These are phyloP conservation scores for Psilopogon haemacephalus DNA, from an alignment of 2,113 vertebrate species.

Conservation along the genomic window DNA sequence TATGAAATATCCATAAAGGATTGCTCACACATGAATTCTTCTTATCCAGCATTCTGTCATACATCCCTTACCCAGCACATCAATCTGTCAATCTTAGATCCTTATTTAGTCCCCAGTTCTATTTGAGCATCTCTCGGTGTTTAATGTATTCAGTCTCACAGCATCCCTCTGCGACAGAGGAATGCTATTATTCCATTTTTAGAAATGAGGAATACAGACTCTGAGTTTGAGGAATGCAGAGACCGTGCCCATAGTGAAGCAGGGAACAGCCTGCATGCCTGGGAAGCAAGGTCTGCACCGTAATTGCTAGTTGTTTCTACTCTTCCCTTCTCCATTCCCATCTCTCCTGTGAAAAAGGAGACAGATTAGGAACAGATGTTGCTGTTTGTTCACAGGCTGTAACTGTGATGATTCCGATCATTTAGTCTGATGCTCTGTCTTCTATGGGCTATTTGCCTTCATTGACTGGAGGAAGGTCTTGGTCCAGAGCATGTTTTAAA, in stretches of 20 bases:
- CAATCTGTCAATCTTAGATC: neutral
- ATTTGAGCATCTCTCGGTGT: neutral
- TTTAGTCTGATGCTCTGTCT: neutral
- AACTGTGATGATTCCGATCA: neutral
- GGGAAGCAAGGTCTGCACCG: neutral
- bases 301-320: neutral
- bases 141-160: constrained; percentile 5
- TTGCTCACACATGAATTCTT: neutral
- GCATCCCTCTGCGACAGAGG: neutral
- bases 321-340: neutral
- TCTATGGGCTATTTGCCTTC: neutral
- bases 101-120: neutral
- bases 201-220: neutral
- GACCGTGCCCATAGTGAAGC: neutral
- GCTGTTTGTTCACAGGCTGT: constrained; percentile 36
- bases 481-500: neutral
- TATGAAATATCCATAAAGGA: neutral
- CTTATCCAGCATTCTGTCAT: neutral
- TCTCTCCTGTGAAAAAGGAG: neutral
- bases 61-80: neutral
- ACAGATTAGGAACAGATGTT: constrained; percentile 48
- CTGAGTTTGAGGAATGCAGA: neutral
- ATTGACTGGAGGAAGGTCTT: neutral
- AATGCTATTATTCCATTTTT: neutral
- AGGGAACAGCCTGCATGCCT: neutral